Evolutionary conservation across 53 echinoderm and acorn worm genomes (phyloP), one percentile per base, ranked within the genome.

Genomic region (Temnopleurus reevesii): DNA sequence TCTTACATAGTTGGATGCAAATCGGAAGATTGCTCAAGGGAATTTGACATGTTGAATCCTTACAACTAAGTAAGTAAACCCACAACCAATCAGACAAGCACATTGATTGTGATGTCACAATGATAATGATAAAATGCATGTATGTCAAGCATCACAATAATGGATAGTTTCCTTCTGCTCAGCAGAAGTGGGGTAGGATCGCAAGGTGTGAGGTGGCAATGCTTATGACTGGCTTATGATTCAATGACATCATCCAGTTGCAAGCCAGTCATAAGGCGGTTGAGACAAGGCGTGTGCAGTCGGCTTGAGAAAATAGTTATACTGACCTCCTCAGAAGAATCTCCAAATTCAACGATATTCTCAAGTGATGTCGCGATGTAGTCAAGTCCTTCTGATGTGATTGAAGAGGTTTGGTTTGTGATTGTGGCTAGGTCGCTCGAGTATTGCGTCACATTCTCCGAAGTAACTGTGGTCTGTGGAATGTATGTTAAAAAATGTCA

Each of bases 351-450:
- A 15, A 86, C 77, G 44, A 91, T 77, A 19, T 86, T 86, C 49
- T 91, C 59, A 12, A 91, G 86, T 13, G 86, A 30, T 24, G 60
- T 31, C 25, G 91, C 91, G 7, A 91, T 86, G 53, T 23, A 30
- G 23, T 76, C 80, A 5, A 91, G 47, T 46, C 86, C 91, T 19
- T 91, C 65, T 12, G 90, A 29, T 27, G 90, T 33, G 36, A 94
- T 83, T n/a, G 27, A 17, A 5, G 63, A 15, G 15, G 86, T 34
- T 9, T 93, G 33, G 12, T 87, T 87, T 19, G 93, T 90, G 18
- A 83, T 43, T 17, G 4, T 53, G 7, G 51, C 90, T 0, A 90
- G 81, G 43, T 90, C 76, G 31, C 46, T 55, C 19, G 93, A 64
- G 54, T 87, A 47, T n/a, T 30, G 81, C 0, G 41, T 38, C 19